phyloP scores from a whole-genome alignment of 2,113 vertebrate species.

The Eonycteris spelaea region DNA sequence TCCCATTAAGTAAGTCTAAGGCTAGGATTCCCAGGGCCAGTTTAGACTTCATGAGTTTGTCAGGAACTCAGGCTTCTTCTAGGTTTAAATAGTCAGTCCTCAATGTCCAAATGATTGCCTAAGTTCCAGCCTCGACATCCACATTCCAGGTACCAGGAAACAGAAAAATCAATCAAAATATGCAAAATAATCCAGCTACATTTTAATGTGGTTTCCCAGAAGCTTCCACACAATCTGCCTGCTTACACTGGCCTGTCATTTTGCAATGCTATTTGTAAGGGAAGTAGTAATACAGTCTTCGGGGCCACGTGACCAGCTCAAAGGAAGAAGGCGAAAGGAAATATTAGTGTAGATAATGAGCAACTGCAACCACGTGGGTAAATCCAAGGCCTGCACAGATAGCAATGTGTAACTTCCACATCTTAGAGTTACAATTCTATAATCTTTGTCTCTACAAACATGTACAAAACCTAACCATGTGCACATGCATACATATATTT shows the following conservation, averaged over 20 bases:
- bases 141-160: neutral
- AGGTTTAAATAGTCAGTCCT: neutral
- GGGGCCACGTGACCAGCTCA: neutral
- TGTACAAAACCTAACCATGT: slow-evolving; percentile 37
- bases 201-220: neutral
- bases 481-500: slow-evolving; percentile 50
- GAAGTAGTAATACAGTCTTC: neutral
- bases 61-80: neutral
- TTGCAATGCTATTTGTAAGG: neutral
- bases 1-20: neutral
- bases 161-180: neutral
- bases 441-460: slow-evolving; percentile 31
- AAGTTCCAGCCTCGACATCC: neutral
- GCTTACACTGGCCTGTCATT: neutral
- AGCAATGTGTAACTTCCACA: neutral
- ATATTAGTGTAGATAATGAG: neutral
- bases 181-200: neutral
- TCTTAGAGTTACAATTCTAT: slow-evolving; percentile 44
- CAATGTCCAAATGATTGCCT: neutral
- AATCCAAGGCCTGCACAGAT: neutral
- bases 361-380: neutral
- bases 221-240: neutral
- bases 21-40: neutral
- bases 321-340: neutral
- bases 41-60: neutral